Base-by-base conservation (phyloP, 2,888 invertebrate species). In the Drosophila testacea region DNA sequence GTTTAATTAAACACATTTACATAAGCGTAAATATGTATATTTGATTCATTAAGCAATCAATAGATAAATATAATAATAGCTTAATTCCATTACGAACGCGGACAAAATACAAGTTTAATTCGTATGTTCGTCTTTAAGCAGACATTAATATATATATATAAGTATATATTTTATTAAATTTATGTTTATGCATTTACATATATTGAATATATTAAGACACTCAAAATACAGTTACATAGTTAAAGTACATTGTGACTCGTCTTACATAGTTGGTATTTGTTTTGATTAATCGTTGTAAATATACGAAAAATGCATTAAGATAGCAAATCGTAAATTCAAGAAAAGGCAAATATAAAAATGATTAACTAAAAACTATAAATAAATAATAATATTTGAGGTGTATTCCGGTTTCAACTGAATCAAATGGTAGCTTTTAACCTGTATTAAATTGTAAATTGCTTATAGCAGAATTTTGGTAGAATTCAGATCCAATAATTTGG, bases 191-290 rank as follows among this genome's bases (percentile, higher is more conserved):
- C 36, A 13, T 36, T 32, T 60, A 67, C 64, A 63, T 60, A 67
- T 68, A 63, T 60, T 60, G 5, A 42, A 76, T 60, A 72, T 72
- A 51, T 16, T 72, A 85, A 82, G 85, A 85, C 83, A 82, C 80
- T 76, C 64, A 62, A 65, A 60, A 56, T 62, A 69, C 44, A 55
- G 44, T 42, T 54, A 70, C 22, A 51, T 55, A 59, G 44, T 48
- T 76, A 61, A 83, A 82, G 73, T 82, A 83, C 80, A 68, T 68
- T 63, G 39, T 63, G 65, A 62, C 55, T 51, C 55, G 13, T 27
- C 34, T 22, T 51, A 59, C 6, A 42, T 10, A 42, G 48, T 55
- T 34, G 55, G 32, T 34, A 4, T 42, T 60, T 52, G 42, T 39
- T 22, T 61, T 39, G 55, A 42, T 65, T 57, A 36, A 39, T 55